Evolutionary conservation across 2,888 invertebrate genomes (phyloP).

Genomic region (Diarsia dahlii): DNA sequence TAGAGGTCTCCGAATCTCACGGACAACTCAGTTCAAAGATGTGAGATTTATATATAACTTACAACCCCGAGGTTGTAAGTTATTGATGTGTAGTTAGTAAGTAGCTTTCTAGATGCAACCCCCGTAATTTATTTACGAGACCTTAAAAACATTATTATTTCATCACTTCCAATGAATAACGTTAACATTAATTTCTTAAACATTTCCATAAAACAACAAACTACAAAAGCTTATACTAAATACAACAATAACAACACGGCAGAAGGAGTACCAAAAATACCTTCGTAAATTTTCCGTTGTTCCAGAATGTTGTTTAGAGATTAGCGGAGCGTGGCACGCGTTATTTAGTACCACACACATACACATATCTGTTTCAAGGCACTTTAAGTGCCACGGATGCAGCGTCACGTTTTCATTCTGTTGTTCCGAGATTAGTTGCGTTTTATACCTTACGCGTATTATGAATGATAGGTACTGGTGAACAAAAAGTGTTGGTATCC

Average conservation of each 20-base stretch:
- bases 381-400: constrained; percentile 59
- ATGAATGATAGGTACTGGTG: constrained; percentile 7
- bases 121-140: background rate
- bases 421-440: constrained; percentile 46
- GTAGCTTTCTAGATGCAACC: background rate
- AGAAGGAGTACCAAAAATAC: constrained; percentile 39
- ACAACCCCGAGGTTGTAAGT: too few species aligned
- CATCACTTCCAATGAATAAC: background rate
- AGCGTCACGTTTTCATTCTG: constrained; percentile 55
- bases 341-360: constrained; percentile 57
- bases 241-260: background rate
- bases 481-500: constrained; percentile 5
- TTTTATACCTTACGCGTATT: too few species aligned
- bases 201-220: constrained; percentile 5
- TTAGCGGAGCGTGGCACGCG: constrained; percentile 62
- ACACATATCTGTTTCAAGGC: constrained; percentile 47
- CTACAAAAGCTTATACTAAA: constrained; percentile 9
- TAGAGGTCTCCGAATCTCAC: background rate
- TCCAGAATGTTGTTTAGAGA: constrained; percentile 58
- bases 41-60: too few species aligned
- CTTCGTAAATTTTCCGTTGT: constrained; percentile 50
- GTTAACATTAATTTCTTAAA: constrained; percentile 1
- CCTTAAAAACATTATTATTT: background rate
- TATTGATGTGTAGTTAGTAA: background rate
- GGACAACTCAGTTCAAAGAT: background rate